A percentile compares a stretch with the other conserved stretches of the same genome.
Evolutionary conservation across 1,140 invertebrate genomes (phyloP).

Genomic region (Trichonephila clavata): DNA sequence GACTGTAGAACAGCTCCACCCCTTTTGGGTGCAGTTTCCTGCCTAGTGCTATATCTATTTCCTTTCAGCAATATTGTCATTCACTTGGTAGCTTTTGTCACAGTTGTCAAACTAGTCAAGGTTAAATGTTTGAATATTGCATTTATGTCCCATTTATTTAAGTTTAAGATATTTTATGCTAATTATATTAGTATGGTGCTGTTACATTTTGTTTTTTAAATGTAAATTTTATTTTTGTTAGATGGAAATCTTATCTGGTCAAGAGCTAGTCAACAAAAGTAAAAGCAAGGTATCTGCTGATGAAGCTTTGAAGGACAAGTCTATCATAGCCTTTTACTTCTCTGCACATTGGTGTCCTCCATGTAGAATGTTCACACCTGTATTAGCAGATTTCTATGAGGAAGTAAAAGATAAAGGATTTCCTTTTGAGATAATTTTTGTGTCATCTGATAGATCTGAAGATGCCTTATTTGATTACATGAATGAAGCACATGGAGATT

Average conservation of each 20-base stretch:
- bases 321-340: conserved; percentile 82
- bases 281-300: conserved; percentile 5
- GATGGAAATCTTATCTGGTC: conserved; percentile 61
- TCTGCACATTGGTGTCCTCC: conserved; percentile 84
- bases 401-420: conserved; percentile 77
- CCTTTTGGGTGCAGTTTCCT: conserved; percentile 66
- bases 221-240: conserved; percentile 11
- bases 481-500: conserved; percentile 80
- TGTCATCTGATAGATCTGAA: conserved; percentile 80
- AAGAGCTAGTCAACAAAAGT: conserved; percentile 70
- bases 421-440: conserved; percentile 80
- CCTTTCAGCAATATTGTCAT: conserved; percentile 44
- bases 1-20: background rate
- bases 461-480: conserved; percentile 80
- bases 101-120: background rate
- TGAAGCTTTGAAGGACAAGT: conserved; percentile 77
- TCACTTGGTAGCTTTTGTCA: background rate
- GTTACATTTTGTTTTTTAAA: background rate
- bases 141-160: background rate
- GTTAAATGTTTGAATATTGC: no score
- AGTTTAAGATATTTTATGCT: background rate
- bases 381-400: conserved; percentile 79
- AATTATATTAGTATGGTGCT: background rate
- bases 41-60: conserved; percentile 39
- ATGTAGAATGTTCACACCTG: conserved; percentile 82